Conservation (phyloP, 1,140 invertebrate species). For the Bombus sibiricus region DNA sequence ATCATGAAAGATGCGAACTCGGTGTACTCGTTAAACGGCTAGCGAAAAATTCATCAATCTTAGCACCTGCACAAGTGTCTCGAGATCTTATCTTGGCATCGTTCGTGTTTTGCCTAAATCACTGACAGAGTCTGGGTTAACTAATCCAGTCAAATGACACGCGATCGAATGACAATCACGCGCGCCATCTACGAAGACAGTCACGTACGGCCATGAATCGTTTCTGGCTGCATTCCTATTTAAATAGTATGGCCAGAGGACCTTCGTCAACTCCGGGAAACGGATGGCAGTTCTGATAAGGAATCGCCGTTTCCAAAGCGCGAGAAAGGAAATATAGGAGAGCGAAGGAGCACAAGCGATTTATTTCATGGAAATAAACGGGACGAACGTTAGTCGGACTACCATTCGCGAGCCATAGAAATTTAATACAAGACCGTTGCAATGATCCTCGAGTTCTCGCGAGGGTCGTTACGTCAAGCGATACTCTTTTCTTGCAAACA, state of each 20-base stretch:
- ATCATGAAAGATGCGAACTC: not conserved
- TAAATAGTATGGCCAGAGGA: not conserved
- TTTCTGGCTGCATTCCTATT: constrained; percentile 8
- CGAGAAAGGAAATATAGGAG: constrained; percentile 22
- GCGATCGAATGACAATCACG: constrained; percentile 4
- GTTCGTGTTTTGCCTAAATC: not conserved
- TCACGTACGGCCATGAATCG: not conserved
- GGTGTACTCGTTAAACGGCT: not conserved
- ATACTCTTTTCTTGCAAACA: constrained; percentile 16
- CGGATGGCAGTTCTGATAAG: constrained; percentile 38
- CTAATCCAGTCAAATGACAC: too few species aligned
- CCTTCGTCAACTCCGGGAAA: constrained; percentile 28
- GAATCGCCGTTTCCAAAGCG: not conserved
- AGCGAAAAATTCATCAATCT: not conserved
- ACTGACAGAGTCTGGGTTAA: not conserved
- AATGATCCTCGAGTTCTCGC: constrained; percentile 5
- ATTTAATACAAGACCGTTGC: constrained; percentile 15
- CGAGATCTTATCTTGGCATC: not conserved
- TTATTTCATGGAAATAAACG: constrained; percentile 5
- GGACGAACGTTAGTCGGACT: not conserved
- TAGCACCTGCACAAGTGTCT: not conserved
- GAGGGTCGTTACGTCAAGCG: not conserved
- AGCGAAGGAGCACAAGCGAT: not conserved
- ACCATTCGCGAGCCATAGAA: not conserved
- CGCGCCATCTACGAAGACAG: not conserved